These are phyloP conservation scores for Pelodiscus sinensis DNA, from an alignment of 2,113 vertebrate species.

Conservation along the genomic window DNA sequence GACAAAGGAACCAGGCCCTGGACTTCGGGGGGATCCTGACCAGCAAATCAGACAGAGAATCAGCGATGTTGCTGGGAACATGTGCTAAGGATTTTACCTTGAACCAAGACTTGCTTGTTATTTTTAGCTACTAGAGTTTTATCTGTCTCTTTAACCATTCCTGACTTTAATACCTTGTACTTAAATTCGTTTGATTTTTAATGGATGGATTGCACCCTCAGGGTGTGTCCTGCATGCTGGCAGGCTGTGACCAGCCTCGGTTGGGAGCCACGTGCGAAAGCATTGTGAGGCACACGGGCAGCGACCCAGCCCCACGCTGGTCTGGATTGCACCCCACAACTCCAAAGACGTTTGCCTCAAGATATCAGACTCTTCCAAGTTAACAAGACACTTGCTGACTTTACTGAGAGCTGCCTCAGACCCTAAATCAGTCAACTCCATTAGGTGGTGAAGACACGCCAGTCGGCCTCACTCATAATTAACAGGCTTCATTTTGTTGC, in stretches of 20 bases:
- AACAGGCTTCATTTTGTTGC: neutral
- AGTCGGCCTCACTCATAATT: neutral
- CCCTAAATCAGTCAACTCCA: neutral
- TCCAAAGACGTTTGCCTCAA: neutral
- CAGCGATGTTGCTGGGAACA: too few relatives aligned
- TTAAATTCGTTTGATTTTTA: too few relatives aligned
- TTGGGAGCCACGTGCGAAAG: neutral
- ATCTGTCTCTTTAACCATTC: too few relatives aligned
- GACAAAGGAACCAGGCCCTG: too few relatives aligned
- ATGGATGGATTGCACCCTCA: too few relatives aligned
- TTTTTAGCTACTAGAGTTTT: too few relatives aligned
- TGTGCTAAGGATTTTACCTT: neutral
- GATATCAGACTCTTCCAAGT: neutral
- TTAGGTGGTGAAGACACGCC: accelerated
- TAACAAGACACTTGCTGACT: neutral
- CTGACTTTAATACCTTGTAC: too few relatives aligned
- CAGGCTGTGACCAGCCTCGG: neutral
- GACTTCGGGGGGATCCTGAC: too few relatives aligned
- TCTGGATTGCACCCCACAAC: neutral
- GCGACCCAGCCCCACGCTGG: neutral
- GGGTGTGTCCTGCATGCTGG: neutral
- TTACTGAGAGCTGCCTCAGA: neutral
- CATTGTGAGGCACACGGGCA: too few relatives aligned
- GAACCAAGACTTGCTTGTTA: too few relatives aligned
- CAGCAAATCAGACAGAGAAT: too few relatives aligned